These are phyloP conservation scores for Sitobion miscanthi DNA, from an alignment of 1,140 invertebrate species.

Conservation along the genomic window DNA sequence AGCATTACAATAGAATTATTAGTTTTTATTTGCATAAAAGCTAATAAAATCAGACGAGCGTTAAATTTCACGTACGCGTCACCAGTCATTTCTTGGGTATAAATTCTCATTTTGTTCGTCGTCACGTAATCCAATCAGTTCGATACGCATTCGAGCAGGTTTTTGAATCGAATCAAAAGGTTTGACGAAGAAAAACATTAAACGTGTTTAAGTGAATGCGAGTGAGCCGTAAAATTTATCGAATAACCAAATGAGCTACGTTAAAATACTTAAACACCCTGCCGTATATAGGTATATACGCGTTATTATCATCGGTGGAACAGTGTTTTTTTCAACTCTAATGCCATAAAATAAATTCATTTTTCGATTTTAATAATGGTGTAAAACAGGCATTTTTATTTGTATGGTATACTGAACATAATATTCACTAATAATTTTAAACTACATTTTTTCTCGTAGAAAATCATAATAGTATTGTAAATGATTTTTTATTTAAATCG, in stretches of 20 bases:
- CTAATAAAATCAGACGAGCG: background rate
- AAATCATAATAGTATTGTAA: background rate
- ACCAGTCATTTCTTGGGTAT: background rate
- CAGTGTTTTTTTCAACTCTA: background rate
- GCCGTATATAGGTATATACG: background rate
- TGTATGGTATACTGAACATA: background rate
- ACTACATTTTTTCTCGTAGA: background rate
- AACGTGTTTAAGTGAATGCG: background rate
- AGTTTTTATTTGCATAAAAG: constrained; percentile 1
- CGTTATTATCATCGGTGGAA: background rate
- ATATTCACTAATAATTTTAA: background rate
- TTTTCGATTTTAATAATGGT: background rate
- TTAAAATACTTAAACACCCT: background rate
- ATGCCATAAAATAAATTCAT: background rate
- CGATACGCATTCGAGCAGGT: background rate
- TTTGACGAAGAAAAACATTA: background rate
- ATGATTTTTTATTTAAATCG: background rate
- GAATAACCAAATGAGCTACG: background rate
- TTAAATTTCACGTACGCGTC: background rate
- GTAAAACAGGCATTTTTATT: background rate
- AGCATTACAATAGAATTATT: background rate
- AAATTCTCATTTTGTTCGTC: background rate
- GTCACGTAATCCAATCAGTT: constrained; percentile 11
- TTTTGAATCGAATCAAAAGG: background rate
- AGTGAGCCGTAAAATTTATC: background rate